Conservation (phyloP, 2,888 invertebrate species). For the Hydroisotoma schaefferi region DNA sequence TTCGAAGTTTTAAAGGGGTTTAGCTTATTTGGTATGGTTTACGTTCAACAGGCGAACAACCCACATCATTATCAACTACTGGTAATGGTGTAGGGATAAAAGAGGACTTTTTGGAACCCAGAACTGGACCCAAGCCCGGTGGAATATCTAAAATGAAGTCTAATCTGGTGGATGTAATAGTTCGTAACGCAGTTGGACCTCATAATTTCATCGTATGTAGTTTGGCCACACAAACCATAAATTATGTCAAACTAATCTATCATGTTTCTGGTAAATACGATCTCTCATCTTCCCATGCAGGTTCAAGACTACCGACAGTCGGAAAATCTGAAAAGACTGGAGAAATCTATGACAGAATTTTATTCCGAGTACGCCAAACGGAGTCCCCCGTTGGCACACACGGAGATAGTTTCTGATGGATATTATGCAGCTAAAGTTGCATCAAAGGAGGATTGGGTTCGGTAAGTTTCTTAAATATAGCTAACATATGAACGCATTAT, state of each 20-base stretch:
- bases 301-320: conserved; percentile 37
- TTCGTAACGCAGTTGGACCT: conserved; percentile 37
- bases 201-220: conserved; percentile 36
- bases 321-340: conserved; percentile 31
- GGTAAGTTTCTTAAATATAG: conserved; percentile 17
- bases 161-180: conserved; percentile 34
- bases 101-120: conserved; percentile 29
- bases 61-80: too few relatives aligned
- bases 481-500: background rate
- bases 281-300: conserved; percentile 10
- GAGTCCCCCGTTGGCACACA: conserved; percentile 25
- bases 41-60: too few relatives aligned
- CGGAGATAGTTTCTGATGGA: conserved; percentile 26
- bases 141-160: conserved; percentile 28
- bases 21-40: too few relatives aligned
- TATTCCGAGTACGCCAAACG: conserved; percentile 34
- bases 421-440: conserved; percentile 33
- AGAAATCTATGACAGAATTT: conserved; percentile 37
- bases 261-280: background rate
- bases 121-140: conserved; percentile 25
- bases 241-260: background rate
- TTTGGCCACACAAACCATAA: background rate
- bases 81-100: conserved; percentile 20
- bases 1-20: too few relatives aligned
- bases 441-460: conserved; percentile 27